These are phyloP conservation scores for Harmothoe impar DNA, from an alignment of 2,888 invertebrate species.

Conservation along the genomic window DNA sequence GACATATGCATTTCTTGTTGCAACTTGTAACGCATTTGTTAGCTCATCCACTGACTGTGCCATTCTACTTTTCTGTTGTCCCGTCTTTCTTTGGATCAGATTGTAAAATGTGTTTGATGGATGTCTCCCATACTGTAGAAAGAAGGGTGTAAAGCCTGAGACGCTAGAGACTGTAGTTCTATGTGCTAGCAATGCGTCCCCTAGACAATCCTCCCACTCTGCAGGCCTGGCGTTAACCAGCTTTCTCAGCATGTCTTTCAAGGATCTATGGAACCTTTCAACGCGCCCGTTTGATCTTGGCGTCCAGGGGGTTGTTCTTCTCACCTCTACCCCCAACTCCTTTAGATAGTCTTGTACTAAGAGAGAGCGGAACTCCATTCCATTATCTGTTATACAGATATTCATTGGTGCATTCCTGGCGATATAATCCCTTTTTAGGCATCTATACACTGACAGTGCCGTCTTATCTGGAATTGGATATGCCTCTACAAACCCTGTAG, in stretches of 20 bases:
- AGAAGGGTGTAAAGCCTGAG: conserved; percentile 43
- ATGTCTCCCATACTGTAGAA: conserved; percentile 51
- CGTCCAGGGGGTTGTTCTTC: not conserved
- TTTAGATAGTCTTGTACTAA: not conserved
- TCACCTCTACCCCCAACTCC: not conserved
- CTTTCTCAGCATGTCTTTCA: conserved; percentile 23
- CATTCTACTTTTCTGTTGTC: no score
- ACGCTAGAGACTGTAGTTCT: not conserved
- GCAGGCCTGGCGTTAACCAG: conserved; percentile 2
- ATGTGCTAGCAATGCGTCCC: conserved; percentile 32
- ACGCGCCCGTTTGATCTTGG: conserved; percentile 23
- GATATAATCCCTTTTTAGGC: not conserved
- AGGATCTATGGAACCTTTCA: conserved; percentile 25
- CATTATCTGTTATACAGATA: conserved; percentile 1
- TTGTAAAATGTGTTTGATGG: no score
- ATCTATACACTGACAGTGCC: not conserved
- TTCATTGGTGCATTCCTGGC: not conserved
- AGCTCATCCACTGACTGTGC: no score
- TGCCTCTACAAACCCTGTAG: conserved; percentile 39
- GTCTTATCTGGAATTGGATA: conserved; percentile 24
- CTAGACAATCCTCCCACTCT: not conserved
- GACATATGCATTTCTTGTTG: no score
- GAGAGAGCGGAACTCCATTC: not conserved
- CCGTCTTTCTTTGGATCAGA: no score
- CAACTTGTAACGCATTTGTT: no score